Conservation (phyloP, 2,113 vertebrate species). For the Melanostigma gelatinosum region DNA sequence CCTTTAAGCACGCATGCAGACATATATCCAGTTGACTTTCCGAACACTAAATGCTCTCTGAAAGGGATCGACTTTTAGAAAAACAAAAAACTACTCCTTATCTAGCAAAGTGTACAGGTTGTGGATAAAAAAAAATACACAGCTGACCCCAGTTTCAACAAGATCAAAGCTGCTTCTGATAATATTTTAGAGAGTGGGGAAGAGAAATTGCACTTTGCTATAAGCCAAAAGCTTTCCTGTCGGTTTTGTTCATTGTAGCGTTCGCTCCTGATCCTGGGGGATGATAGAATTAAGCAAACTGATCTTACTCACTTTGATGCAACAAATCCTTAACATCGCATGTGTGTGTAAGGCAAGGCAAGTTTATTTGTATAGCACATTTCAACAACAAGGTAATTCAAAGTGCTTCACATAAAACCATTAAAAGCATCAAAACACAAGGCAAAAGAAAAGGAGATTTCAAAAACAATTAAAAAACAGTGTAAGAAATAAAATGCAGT, state of each 20-base stretch:
- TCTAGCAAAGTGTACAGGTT: neutral
- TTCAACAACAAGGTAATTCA: no score
- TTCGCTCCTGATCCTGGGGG: constrained; percentile 35
- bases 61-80: neutral
- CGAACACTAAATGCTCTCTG: neutral
- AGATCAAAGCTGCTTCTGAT: constrained; percentile 57
- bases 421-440: no score
- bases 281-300: constrained; percentile 42
- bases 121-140: neutral
- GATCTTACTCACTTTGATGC: constrained; percentile 38
- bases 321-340: constrained; percentile 23
- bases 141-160: constrained; percentile 36
- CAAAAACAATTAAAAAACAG: no score
- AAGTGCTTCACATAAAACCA: no score
- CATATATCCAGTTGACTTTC: neutral
- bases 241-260: constrained; percentile 38
- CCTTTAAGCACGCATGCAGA: neutral
- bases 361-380: no score
- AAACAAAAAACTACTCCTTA: neutral
- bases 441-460: no score
- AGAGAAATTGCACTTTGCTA: constrained; percentile 43
- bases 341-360: constrained; percentile 31
- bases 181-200: constrained; percentile 44
- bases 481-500: no score
- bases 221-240: constrained; percentile 45